Percentiles rank a stretch among this genome's conserved stretches.
Conservation (phyloP, 2,797 vertebrate genomes). For the Malacoraja senta region DNA sequence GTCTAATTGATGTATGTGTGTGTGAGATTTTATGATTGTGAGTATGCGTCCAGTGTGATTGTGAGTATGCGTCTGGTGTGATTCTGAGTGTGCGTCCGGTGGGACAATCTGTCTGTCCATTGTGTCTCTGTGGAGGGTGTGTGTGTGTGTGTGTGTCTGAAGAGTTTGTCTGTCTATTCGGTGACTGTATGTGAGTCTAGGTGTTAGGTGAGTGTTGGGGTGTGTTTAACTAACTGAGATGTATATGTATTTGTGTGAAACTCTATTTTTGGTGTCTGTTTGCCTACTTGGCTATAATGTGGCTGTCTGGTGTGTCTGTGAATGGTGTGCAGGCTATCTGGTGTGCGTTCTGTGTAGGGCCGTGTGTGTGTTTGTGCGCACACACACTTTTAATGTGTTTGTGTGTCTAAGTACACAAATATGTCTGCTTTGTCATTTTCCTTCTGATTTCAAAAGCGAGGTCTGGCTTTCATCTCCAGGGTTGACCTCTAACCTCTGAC, state of each 20-base stretch:
- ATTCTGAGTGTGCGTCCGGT: too few relatives aligned
- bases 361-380: background rate
- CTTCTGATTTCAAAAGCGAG: slow-evolving; percentile 45
- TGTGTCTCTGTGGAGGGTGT: too few relatives aligned
- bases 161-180: too few relatives aligned
- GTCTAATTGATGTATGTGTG: background rate
- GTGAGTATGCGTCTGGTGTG: too few relatives aligned
- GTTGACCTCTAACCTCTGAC: slow-evolving; percentile 61
- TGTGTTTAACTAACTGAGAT: background rate
- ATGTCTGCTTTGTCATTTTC: slow-evolving; percentile 53
- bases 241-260: background rate
- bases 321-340: background rate
- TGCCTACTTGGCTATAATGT: background rate
- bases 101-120: too few relatives aligned
- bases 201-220: background rate
- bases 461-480: slow-evolving; percentile 60
- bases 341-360: too few relatives aligned
- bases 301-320: background rate
- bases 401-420: too few relatives aligned
- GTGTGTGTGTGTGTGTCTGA: too few relatives aligned
- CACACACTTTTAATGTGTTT: too few relatives aligned
- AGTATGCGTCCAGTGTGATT: too few relatives aligned
- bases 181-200: too few relatives aligned
- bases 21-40: too few relatives aligned
- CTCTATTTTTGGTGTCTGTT: background rate